A percentile compares a stretch with the other conserved stretches of the same genome.
phyloP scores from a whole-genome alignment of 2,113 vertebrate genomes.

The Pimephales promelas region DNA sequence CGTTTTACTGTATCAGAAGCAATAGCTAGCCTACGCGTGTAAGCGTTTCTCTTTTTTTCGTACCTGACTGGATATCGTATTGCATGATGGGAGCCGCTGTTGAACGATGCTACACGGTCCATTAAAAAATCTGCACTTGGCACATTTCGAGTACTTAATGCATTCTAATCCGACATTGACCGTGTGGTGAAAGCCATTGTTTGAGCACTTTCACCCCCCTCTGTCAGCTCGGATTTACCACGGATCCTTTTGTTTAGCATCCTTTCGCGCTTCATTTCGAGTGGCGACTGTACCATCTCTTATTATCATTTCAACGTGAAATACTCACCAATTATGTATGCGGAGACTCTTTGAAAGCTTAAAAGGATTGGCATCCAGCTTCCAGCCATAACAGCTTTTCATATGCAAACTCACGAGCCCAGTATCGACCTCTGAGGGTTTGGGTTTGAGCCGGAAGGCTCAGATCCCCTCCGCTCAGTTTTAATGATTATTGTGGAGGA shows the following conservation, averaged over 20 bases:
- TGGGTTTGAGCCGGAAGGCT: background rate
- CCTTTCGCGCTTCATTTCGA: background rate
- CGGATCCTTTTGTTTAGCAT: background rate
- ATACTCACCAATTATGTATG: constrained; percentile 19
- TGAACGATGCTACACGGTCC: background rate
- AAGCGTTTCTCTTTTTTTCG: too few species aligned
- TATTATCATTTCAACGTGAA: constrained; percentile 11
- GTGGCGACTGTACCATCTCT: background rate
- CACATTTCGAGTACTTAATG: constrained; percentile 44
- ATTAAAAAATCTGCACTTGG: background rate
- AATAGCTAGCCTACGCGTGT: background rate
- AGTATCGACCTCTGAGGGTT: background rate
- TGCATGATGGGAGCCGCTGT: background rate
- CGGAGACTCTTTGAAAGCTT: constrained; percentile 27
- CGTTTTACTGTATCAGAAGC: background rate
- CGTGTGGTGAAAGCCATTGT: constrained; percentile 26
- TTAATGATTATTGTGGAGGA: constrained; percentile 9
- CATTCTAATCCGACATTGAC: constrained; percentile 38
- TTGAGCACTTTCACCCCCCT: background rate
- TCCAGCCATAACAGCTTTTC: constrained; percentile 55
- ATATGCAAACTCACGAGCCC: constrained; percentile 61
- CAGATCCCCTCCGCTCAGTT: background rate
- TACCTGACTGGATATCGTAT: too few species aligned
- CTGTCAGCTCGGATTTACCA: background rate
- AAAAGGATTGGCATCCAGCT: constrained; percentile 39